Evolutionary conservation across 2,113 vertebrate genomes (phyloP), one percentile per base, ranked within the genome.

Genomic region (Nothobranchius furzeri): DNA sequence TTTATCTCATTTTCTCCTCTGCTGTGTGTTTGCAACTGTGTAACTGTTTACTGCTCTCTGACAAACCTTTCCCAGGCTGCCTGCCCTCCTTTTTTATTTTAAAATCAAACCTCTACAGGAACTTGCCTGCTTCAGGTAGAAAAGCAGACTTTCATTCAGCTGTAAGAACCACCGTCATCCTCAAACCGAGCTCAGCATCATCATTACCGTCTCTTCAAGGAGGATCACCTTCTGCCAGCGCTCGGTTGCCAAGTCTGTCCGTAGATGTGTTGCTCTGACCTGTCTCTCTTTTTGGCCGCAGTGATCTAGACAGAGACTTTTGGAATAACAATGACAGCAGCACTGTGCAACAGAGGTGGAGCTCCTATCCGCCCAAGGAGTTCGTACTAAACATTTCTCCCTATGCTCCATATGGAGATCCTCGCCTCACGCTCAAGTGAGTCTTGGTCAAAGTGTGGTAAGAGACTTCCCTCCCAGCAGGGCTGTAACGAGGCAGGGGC

Each of bases 321-420:
- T 99, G 98, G 98, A 99, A 99, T 96, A 99, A 99, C 95, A 99
- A 99, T 95, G 97, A 99, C 94, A 99, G 95, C 95, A 96, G 95
- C 94, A 96, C 95, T 94, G 95, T 97, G 93, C 98, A 99, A 93
- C 97, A 98, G 96, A 96, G 96, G 95, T 99, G 98, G 98, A 99
- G 96, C 91, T 99, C 96, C 91, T 99, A 99, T 90, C 98, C 98
- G 91, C 97, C 98, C 93, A 99, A 99, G 94, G 98, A 99, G 94
- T 99, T 99, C 94, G 95, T 99, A 86, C 95, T 99, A 94, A 99
- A 99, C 95, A 98, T 99, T 96, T 99, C 97, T 94, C 98, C 98
- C 92, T 99, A 98, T 93, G 96, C 96, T 92, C 96, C 96, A 70
- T 98, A 98, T 86, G 98, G 97, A 95, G 98, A 99, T 82, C 97